A percentile compares a stretch with the other conserved stretches of the same genome.
phyloP scores from a whole-genome alignment of 1,140 invertebrate genomes.

The Drosophila sp. region DNA sequence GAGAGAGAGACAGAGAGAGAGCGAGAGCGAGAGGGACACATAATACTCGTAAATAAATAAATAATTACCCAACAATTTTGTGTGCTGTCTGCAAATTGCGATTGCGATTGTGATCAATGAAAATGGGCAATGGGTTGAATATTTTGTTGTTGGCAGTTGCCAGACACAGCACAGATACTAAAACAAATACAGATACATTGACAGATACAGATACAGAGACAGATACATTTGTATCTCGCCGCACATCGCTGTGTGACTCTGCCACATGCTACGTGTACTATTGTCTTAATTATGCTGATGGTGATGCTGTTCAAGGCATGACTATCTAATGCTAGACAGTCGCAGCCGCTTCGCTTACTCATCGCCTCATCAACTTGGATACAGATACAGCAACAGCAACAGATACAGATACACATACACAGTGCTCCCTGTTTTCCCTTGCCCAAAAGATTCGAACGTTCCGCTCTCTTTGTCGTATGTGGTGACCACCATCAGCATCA shows the following conservation, averaged over 20 bases:
- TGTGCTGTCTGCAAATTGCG: conserved; percentile 78
- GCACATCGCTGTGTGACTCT: conserved; percentile 9
- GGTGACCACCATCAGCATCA: neutral
- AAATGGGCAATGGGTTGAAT: conserved; percentile 24
- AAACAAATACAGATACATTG: too few species aligned
- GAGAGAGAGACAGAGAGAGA: neutral
- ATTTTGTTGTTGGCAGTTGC: conserved; percentile 2
- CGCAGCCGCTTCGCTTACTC: conserved; percentile 46
- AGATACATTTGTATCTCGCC: neutral
- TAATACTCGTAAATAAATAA: conserved; percentile 50
- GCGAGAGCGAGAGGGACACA: neutral
- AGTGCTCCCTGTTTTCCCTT: neutral
- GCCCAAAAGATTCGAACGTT: conserved; percentile 28
- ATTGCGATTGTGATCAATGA: conserved; percentile 62
- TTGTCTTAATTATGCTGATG: conserved; percentile 74
- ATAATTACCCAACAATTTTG: conserved; percentile 79
- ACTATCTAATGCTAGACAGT: conserved; percentile 70
- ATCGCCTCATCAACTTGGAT: conserved; percentile 43
- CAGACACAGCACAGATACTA: too few species aligned
- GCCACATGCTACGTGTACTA: conserved; percentile 26
- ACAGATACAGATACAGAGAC: neutral
- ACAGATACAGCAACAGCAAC: neutral
- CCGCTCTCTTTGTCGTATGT: conserved; percentile 46
- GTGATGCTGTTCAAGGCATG: conserved; percentile 54
- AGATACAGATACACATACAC: neutral